Evolutionary conservation across 1,140 invertebrate genomes (phyloP), one percentile per base, ranked within the genome.

Genomic region (Oreohelix idahoensis): DNA sequence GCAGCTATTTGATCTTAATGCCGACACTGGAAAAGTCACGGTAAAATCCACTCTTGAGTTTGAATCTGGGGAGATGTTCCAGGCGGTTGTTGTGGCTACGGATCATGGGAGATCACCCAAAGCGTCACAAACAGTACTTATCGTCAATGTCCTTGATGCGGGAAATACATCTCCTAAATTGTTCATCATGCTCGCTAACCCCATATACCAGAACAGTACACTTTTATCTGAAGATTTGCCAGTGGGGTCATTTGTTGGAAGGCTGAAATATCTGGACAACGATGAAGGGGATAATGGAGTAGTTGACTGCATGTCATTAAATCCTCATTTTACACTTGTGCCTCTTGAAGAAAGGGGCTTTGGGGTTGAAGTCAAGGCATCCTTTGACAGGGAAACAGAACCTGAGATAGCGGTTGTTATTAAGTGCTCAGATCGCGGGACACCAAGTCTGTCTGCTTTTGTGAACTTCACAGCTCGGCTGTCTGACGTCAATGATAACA

Each of bases 141-240:
- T 45, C 5, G 79, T 84, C 36, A 70, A 66, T 49, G 76, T 86
- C 32, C 35, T 66, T n/a, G 81, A 86, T 63, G 83, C 63, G 0
- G 83, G 83, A 26, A 84, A 86, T 69, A 86, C 79, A 0, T 74
- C 79, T 29, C 83, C 85, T 29, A 73, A 74, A 66, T 32, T 84
- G 32, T 51, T 35, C 0, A 75, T 84, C 17, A 82, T 63, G 8
- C 71, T 84, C 10, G 79, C 79, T 13, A 81, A 80, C 13, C 69
- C 84, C 4, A 49, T 80, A 2, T 29, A 23, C n/a, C 36, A 69
- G 11, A 53, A 75, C 53, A 78, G 42, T n/a, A 75, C 70, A 45
- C 96, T 97, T 90, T 95, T 98, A 0, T 94, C 96, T 0, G 98
- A 99, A 93, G 97, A 98, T 91, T 94, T 98, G 42, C 97, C 97